phyloP scores from a whole-genome alignment of 2,888 invertebrate genomes.

The Syrphus vitripennis region DNA sequence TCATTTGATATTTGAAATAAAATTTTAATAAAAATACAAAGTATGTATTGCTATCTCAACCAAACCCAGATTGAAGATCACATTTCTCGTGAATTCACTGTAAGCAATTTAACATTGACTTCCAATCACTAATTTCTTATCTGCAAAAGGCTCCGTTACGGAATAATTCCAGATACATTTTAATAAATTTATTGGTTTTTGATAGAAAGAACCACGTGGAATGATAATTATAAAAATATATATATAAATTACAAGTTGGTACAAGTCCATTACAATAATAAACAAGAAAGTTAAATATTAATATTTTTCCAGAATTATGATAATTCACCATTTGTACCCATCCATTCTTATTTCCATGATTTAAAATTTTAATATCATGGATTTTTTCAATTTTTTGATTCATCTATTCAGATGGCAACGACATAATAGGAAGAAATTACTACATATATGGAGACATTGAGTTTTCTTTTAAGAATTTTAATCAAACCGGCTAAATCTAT shows the following conservation, averaged over 20 bases:
- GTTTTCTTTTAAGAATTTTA: not conserved
- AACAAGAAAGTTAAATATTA: not conserved
- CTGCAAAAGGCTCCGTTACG: slow-evolving; percentile 18
- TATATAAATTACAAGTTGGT: not conserved
- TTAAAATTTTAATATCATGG: too few relatives aligned
- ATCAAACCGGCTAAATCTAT: not conserved
- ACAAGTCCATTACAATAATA: not conserved
- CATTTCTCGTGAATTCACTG: slow-evolving; percentile 4
- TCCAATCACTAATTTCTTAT: slow-evolving; percentile 29
- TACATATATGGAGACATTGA: too few relatives aligned
- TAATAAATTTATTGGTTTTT: not conserved
- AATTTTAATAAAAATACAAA: not conserved
- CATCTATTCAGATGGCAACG: not conserved
- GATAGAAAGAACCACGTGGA: not conserved
- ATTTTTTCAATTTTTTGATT: too few relatives aligned
- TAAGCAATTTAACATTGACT: slow-evolving; percentile 4
- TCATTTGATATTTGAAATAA: not conserved
- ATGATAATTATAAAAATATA: not conserved
- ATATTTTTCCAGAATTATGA: not conserved
- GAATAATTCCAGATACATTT: slow-evolving; percentile 23
- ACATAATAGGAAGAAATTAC: too few relatives aligned
- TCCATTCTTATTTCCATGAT: not conserved
- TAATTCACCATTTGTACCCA: not conserved
- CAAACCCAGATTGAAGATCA: not conserved
- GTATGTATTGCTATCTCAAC: too few relatives aligned